Conservation (phyloP, 2,797 vertebrate species). For the Propithecus deckenii region DNA sequence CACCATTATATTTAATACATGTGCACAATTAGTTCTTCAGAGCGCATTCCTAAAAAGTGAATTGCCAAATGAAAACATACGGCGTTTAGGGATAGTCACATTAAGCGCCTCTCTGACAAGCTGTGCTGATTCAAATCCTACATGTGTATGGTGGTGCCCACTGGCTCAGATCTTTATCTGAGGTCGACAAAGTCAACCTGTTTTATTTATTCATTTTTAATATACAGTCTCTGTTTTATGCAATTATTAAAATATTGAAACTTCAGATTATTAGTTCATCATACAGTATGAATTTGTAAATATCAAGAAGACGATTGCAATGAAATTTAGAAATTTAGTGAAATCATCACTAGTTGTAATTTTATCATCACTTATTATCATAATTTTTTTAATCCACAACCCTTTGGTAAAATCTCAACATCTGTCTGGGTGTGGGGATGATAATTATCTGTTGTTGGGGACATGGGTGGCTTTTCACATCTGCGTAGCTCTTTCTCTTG, state of each 20-base stretch:
- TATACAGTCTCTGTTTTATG: not conserved
- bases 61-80: not conserved
- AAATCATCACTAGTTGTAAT: not conserved
- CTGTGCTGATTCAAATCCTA: not conserved
- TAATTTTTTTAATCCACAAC: too few relatives aligned
- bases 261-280: not conserved
- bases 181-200: not conserved
- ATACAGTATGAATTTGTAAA: not conserved
- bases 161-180: not conserved
- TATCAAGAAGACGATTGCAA: not conserved
- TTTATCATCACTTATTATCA: not conserved
- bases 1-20: not conserved
- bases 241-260: not conserved
- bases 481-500: not conserved
- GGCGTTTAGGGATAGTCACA: too few relatives aligned
- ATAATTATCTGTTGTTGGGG: fast-evolving
- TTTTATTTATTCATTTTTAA: not conserved
- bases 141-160: fast-evolving
- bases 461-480: not conserved
- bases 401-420: not conserved
- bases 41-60: not conserved
- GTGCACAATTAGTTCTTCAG: not conserved
- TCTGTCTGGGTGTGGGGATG: not conserved
- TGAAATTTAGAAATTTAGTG: not conserved
- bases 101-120: not conserved